phyloP scores from a whole-genome alignment of 1,140 invertebrate species.

The Heliothis subflexa region DNA sequence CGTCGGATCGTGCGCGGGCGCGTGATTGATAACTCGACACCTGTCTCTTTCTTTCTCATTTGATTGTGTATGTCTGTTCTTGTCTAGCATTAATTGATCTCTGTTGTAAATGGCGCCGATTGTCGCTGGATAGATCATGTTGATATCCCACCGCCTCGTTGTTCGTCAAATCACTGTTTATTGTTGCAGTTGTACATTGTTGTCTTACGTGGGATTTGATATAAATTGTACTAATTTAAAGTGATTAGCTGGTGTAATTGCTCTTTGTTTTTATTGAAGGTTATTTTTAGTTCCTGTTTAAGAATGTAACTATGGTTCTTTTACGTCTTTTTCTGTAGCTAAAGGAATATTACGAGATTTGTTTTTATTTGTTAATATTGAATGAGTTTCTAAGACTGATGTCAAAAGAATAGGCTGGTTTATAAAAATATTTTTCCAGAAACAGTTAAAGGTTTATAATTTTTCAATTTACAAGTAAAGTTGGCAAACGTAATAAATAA shows the following conservation, averaged over 20 bases:
- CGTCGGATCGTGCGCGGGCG: conserved; percentile 77
- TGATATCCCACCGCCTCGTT: conserved; percentile 64
- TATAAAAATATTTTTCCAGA: not conserved
- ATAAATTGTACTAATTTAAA: not conserved
- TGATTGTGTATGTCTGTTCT: conserved; percentile 54
- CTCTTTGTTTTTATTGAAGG: conserved; percentile 7
- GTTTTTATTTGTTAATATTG: too few species aligned
- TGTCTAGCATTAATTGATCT: conserved; percentile 79
- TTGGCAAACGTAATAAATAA: conserved; percentile 4
- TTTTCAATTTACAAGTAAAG: conserved; percentile 3
- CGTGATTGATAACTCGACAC: conserved; percentile 80
- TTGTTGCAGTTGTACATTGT: conserved; percentile 59
- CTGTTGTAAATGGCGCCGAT: conserved; percentile 76
- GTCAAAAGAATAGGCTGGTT: too few species aligned
- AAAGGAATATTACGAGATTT: too few species aligned
- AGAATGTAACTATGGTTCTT: too few species aligned
- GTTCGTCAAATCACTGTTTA: conserved; percentile 73
- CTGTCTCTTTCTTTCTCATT: conserved; percentile 57
- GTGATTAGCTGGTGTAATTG: not conserved
- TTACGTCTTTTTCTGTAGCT: too few species aligned
- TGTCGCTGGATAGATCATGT: conserved; percentile 75
- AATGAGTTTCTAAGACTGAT: too few species aligned
- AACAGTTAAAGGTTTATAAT: conserved; percentile 2
- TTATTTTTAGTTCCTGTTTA: not conserved
- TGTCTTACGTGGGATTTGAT: conserved; percentile 20